A percentile compares a stretch with the other conserved stretches of the same genome.
Evolutionary conservation across 2,888 invertebrate species (phyloP).

Genomic region (Epinotia demarniana): DNA sequence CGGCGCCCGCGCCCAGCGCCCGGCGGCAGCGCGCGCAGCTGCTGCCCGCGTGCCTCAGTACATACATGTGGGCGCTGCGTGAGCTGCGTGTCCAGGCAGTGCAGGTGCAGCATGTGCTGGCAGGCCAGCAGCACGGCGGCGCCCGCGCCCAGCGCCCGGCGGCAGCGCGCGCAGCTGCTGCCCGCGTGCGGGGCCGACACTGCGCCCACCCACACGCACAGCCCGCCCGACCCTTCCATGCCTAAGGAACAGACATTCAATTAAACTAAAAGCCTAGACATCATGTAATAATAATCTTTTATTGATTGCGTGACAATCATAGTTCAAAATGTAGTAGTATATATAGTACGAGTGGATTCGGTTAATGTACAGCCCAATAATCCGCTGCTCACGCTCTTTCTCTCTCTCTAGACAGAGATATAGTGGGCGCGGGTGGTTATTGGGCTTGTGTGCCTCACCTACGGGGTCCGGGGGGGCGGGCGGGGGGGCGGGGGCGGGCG

Average conservation of each 20-base stretch:
- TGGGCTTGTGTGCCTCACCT: slow-evolving; percentile 49
- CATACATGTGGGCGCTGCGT: slow-evolving; percentile 39
- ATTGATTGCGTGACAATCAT: no score
- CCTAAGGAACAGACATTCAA: slow-evolving; percentile 5
- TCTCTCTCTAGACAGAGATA: no score
- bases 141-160: slow-evolving; percentile 83
- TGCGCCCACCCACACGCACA: slow-evolving; percentile 43
- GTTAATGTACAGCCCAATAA: no score
- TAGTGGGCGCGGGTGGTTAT: no score
- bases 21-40: no score
- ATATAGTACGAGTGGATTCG: no score
- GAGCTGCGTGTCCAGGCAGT: slow-evolving; percentile 91
- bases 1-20: no score
- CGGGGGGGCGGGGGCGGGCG: slow-evolving; percentile 41
- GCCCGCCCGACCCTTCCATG: slow-evolving; percentile 45
- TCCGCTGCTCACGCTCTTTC: no score
- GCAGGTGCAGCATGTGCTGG: slow-evolving; percentile 91
- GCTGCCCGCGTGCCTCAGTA: not conserved
- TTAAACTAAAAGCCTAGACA: no score
- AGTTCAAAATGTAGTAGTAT: no score
- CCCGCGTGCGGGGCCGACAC: slow-evolving; percentile 3
- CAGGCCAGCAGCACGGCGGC: slow-evolving; percentile 89
- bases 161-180: slow-evolving; percentile 25
- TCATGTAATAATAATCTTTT: no score
- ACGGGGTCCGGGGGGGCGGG: slow-evolving; percentile 41